Base-by-base conservation (phyloP, 2,797 vertebrate species). In the Centroberyx gerrardi region DNA sequence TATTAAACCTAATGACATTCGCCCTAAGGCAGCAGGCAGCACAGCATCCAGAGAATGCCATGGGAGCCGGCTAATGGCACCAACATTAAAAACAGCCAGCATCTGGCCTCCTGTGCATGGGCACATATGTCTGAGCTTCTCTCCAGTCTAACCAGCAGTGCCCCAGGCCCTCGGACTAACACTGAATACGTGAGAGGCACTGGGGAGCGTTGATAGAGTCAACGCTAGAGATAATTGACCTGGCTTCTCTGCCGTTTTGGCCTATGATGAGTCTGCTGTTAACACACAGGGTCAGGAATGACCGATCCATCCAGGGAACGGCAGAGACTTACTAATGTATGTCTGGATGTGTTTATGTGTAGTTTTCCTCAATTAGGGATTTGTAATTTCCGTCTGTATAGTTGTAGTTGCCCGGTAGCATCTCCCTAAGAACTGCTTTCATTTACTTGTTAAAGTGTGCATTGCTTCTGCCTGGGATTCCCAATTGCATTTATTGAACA, bases 1-100 rank as follows among this genome's bases (percentile, higher is more conserved):
- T 83, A 86, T 91, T 90, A 88, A 87, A 89, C 80, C 80, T 86
- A 91, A 94, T 93, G 85, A 82, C 74, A 79, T 89, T 82, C 79
- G 75, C 82, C 91, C 87, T 28, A 15, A 82, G 86, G 91, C 91
- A 81, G 65, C 63, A 75, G 80, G 85, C 74, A 79, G 76, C 78
- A 65, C 67, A 81, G 81, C 79, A 83, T 83, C 88, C 86, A 84
- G 84, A 89, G 76, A 82, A 84, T 81, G 86, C 83, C 80, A 91
- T 76, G 83, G 86, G 91, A 88, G 81, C 82, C 15, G 36, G 71
- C 73, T 93, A 92, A 94, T 93, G 85, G 90, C 75, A 87, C 62
- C 69, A 31, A 78, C 90, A 91, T 92, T 90, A 86, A 90, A 89
- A 88, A 82, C 87, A 91, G 62, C 76, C 83, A 70, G 87, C 92